Evolutionary conservation across 2,113 vertebrate species (phyloP), one percentile per base, ranked within the genome.

Genomic region (Neomonachus schauinslandi): DNA sequence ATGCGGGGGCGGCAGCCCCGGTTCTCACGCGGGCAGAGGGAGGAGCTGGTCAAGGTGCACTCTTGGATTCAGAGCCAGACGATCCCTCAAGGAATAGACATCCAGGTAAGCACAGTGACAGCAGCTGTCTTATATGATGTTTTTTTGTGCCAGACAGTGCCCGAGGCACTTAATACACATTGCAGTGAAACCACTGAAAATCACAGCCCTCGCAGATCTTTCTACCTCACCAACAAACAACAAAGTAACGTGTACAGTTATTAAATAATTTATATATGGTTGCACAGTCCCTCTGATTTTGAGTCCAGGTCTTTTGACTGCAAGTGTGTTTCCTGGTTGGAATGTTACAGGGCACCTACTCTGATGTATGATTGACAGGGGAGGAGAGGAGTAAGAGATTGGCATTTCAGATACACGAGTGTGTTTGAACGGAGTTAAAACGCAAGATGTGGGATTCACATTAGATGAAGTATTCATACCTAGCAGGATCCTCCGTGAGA

Each of bases 31-130:
- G 98, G 99, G 39, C 99, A 99, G 95, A 99, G 98, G 97, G 96
- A 99, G 96, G 99, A 99, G 98, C 99, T 99, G 42, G 99, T 99
- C 5, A 97, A 98, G 53, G 99, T 99, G 77, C 99, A 99, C 51
- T 95, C 99, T 0, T 99, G 99, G 99, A 99, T 99, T 89, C 98
- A 97, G 49, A 99, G 98, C 88, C 99, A 96, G 90, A 97, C 95
- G 0, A 36, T 99, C 36, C 99, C 99, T 0, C 98, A 96, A 90
- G 99, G 99, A 53, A 98, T 99, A 42, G 97, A 98, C 97, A 98
- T 98, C 94, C 99, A 99, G 65, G 99, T 99, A 87, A 96, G 98
- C n/a, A 46, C 59, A 0, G 11, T 2, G 1, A 0, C 14, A 1
- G 12, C 2, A 1, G 19, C 51, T 14, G 1, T 18, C 18, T 0